A percentile compares a stretch with the other conserved stretches of the same genome.
Conservation (phyloP, 1,140 invertebrate genomes). For the Megalonaias nervosa region DNA sequence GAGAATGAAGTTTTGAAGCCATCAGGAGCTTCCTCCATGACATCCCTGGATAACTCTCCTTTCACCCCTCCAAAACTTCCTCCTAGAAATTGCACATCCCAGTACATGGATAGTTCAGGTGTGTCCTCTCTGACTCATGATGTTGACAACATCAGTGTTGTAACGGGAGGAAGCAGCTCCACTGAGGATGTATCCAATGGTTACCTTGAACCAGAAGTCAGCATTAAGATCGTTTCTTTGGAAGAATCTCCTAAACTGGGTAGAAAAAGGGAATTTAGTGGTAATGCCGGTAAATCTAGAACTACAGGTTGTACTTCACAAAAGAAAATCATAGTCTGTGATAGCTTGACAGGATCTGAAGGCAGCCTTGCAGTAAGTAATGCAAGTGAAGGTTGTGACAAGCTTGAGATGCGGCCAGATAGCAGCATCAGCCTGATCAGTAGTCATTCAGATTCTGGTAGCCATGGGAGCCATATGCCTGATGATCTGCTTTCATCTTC, state of each 20-base stretch:
- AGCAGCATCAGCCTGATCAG: slow-evolving; percentile 26
- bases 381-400: slow-evolving; percentile 10
- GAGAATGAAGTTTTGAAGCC: background rate
- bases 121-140: slow-evolving; percentile 29
- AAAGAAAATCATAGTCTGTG: slow-evolving; percentile 17
- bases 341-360: slow-evolving; percentile 14
- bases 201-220: slow-evolving; percentile 7
- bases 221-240: background rate
- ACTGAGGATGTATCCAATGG: slow-evolving; percentile 30
- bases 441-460: slow-evolving; percentile 23
- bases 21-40: background rate
- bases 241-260: slow-evolving; percentile 16
- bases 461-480: background rate
- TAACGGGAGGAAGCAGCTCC: slow-evolving; percentile 27
- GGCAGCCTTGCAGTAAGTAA: slow-evolving; percentile 7
- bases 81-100: slow-evolving; percentile 28
- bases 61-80: slow-evolving; percentile 31
- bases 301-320: slow-evolving; percentile 13
- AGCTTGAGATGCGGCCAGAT: slow-evolving; percentile 18
- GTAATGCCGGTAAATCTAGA: slow-evolving; percentile 27
- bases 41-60: background rate
- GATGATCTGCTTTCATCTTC: slow-evolving; percentile 17
- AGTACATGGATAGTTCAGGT: slow-evolving; percentile 32
- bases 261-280: background rate
- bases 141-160: slow-evolving; percentile 17